Evolutionary conservation across 2,888 invertebrate species (phyloP), one percentile per base, ranked within the genome.

Genomic region (Aphrophora alni): DNA sequence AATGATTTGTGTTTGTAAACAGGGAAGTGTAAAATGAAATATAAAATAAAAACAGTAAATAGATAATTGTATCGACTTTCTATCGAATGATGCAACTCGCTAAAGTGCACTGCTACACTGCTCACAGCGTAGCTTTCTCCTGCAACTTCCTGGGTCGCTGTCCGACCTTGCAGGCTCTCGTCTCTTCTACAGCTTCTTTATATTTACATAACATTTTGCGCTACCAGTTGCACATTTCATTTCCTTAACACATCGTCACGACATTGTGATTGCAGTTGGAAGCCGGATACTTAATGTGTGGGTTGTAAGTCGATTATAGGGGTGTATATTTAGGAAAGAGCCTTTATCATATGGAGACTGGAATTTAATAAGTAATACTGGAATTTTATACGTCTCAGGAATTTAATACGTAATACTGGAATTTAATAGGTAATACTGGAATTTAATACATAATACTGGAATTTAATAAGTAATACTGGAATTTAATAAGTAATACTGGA

Each of bases 121-220:
- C 14, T 44, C 10, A 2, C 17, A 1, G 44, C 44, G 44, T 8
- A 59, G 21, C 59, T 59, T 59, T 59, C 59, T 21, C 38, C 24
- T 14, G 74, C 38, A 44, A 70, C 83, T 84, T 84, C 84, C 83
- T 82, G 83, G 82, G 82, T 84, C 81, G 82, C 26, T 82, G 82
- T 70, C 83, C 83, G 83, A 82, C 84, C 82, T 82, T 82, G 80
- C 78, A 28, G 25, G 69, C 73, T 24, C 27, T 27, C 28, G 7
- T 10, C 4, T 4, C 44, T 14, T 44, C 44, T 44, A 44, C 44
- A 44, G n/a, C 59, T 59, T 59, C 59, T 59, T 59, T 59, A 59
- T 21, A 59, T 59, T 59, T 59, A 59, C 59, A 59, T 59, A 59
- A 59, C 59, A 59, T n/a, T 59, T 21, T 59, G 59, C 59, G 21